Evolutionary conservation across 2,797 vertebrate species (phyloP), one percentile per base, ranked within the genome.

Genomic region (Echiichthys vipera): DNA sequence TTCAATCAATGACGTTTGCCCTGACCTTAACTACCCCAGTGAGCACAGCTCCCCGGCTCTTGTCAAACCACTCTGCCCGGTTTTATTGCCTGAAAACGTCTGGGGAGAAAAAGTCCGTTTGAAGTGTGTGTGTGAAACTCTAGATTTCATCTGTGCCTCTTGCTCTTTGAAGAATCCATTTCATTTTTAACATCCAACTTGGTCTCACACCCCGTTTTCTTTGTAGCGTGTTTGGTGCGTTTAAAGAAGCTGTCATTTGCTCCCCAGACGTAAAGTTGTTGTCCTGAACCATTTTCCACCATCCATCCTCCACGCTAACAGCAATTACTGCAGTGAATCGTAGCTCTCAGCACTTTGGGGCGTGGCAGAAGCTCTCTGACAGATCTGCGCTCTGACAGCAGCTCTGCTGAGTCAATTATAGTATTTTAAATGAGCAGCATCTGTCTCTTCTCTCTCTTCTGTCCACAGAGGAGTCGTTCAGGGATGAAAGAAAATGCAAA

Each of bases 1-100:
- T 81, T 77, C 80, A 83, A 90, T 92, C 89, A 80, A 90, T 90
- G 86, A 24, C 65, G 76, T 83, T 76, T 72, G 84, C 11, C 59
- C 83, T 77, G 81, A 87, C 88, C 86, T 87, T 79, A 88, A 80
- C 88, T 74, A 83, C 80, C 85, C 78, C 77, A 1, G 71, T 20
- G 71, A 81, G 77, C 83, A 25, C 76, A n/a, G 66, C 79, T 65
- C 62, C 69, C 32, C 69, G 2, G 64, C 73, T 70, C 78, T 64
- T 50, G 67, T 77, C 79, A 71, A 71, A 80, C 53, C 71, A 36
- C 40, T 84, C 71, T 77, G 53, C 69, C 56, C 1, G 29, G 25
- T 78, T 81, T 85, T 83, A 84, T 73, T 72, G 78, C 63, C 77
- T 57, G 34, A 42, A 66, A 74, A 24, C 24, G 32, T 85, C 68